Base-by-base conservation (phyloP, 2,797 vertebrate species). In the Clarias pachynema region DNA sequence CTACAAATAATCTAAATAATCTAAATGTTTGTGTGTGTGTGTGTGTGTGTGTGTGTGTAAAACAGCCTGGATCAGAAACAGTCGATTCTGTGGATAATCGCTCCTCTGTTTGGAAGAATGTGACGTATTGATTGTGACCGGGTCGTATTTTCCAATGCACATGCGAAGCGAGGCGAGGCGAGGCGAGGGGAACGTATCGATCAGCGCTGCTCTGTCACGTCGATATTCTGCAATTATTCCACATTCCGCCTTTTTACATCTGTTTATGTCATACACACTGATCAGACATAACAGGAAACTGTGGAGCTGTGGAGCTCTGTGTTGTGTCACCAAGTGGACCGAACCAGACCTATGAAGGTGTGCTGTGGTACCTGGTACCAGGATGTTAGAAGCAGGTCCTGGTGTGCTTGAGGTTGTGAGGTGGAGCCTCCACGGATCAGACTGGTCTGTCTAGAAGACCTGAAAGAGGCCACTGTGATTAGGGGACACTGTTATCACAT, bases 141-240 rank as follows among this genome's bases (percentile, higher is more conserved):
- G 20, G 57, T 53, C 14, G 70, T 26, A 49, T 73, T 74, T 65
- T 29, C 40, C 24, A 9, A 3, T 16, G 65, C 4, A 53, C 4
- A 70, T 89, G 88, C 90, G 40, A 44, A 8, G 8, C 89, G 92
- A 78, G n/a, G 0, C 80, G 7, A 59, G 40, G 40, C 90, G 92
- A 91, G 89, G 88, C 72, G 86, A 78, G 24, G 0, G 81, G 7
- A 59, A 37, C 77, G 0, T 75, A 65, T 73, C 15, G 85, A 87
- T 86, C 89, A 77, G 34, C 26, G 77, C 77, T 56, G 88, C 59
- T 15, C 83, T 91, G 90, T 91, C 24, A 44, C 70, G 49, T 73
- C 70, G 2, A 49, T 44, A 73, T 73, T 73, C 40, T 2, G 14
- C 40, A 26, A 6, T 26, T 29, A 74, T 53, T 74, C 40, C 40